A percentile compares a stretch with the other conserved stretches of the same genome.
phyloP scores from a whole-genome alignment of 1,140 invertebrate genomes.

The Archivesica marissinica region DNA sequence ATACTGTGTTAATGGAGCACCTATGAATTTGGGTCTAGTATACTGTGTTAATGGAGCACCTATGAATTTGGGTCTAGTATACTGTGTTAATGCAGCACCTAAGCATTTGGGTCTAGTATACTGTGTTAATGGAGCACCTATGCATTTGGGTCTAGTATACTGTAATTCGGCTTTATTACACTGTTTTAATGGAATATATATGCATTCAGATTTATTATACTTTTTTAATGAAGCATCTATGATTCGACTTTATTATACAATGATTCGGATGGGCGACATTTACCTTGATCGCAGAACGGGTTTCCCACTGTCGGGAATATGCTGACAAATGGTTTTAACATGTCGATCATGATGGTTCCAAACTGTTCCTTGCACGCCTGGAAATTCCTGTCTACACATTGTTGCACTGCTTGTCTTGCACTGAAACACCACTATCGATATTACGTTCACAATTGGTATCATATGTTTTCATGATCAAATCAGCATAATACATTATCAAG shows the following conservation, averaged over 20 bases:
- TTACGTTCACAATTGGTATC: neutral
- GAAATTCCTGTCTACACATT: slow-evolving; percentile 38
- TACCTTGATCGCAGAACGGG: slow-evolving; percentile 9
- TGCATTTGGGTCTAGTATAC: neutral
- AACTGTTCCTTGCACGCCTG: neutral
- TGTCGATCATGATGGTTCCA: neutral
- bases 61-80: too few relatives aligned
- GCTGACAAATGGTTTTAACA: neutral
- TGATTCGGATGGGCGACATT: neutral
- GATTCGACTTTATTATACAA: neutral
- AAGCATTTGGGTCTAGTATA: too few relatives aligned
- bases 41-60: too few relatives aligned
- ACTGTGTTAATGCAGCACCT: too few relatives aligned
- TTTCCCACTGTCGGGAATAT: neutral
- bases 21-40: too few relatives aligned
- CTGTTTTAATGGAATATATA: neutral
- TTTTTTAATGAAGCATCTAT: neutral
- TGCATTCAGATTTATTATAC: neutral
- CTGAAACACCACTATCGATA: slow-evolving; percentile 5
- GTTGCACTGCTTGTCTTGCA: neutral
- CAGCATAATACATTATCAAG: neutral
- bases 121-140: neutral
- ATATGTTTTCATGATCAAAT: neutral
- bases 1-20: too few relatives aligned
- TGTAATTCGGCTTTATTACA: neutral